These are phyloP conservation scores for Macaria notata DNA, from an alignment of 2,888 invertebrate genomes.

Conservation along the genomic window DNA sequence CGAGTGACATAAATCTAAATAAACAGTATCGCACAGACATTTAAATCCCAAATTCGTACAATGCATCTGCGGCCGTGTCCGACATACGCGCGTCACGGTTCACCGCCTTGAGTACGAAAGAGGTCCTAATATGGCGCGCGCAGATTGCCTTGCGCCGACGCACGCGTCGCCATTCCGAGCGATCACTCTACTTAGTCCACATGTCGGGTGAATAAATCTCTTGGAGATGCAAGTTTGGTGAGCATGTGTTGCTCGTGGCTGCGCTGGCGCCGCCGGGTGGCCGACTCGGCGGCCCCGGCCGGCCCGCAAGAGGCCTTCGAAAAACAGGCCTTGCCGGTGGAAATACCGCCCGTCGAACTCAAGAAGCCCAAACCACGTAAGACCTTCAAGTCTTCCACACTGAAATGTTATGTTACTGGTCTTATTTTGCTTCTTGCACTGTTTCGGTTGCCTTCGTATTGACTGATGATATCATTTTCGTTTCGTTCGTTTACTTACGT, in stretches of 20 bases:
- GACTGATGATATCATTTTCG: slow-evolving; percentile 28
- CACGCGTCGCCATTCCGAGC: slow-evolving; percentile 62
- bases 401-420: slow-evolving; percentile 10
- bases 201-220: slow-evolving; percentile 36
- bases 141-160: slow-evolving; percentile 75
- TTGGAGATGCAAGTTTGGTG: slow-evolving; percentile 26
- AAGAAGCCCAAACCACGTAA: slow-evolving; percentile 68
- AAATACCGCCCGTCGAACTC: slow-evolving; percentile 44
- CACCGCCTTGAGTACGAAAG: slow-evolving; percentile 78
- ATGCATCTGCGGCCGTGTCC: slow-evolving; percentile 32
- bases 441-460: slow-evolving; percentile 32
- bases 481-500: slow-evolving; percentile 39
- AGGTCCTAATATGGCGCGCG: slow-evolving; percentile 76
- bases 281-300: slow-evolving; percentile 57
- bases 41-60: slow-evolving; percentile 15
- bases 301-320: slow-evolving; percentile 61
- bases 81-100: slow-evolving; percentile 71
- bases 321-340: slow-evolving; percentile 43
- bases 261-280: slow-evolving; percentile 67
- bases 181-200: slow-evolving; percentile 60
- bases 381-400: slow-evolving; percentile 22
- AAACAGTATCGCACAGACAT: too few species aligned
- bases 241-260: slow-evolving; percentile 78
- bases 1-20: too few species aligned
- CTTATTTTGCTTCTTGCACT: slow-evolving; percentile 53